Evolutionary conservation across 2,113 vertebrate genomes (phyloP).

Genomic region (Pollimyrus isidori): DNA sequence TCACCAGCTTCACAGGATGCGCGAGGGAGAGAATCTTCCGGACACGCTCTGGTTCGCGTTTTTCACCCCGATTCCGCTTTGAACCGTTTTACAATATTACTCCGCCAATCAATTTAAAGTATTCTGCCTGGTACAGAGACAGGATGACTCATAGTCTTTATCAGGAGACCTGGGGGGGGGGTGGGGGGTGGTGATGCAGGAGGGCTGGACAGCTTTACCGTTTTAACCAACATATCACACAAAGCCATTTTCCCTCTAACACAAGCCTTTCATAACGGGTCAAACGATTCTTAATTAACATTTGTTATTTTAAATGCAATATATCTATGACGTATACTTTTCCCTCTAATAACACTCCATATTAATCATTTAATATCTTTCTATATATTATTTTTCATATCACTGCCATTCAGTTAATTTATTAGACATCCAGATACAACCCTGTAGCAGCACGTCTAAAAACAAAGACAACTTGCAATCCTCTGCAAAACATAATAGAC

Average conservation of each 20-base stretch:
- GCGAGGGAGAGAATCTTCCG: background rate
- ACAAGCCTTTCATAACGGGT: background rate
- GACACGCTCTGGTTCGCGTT: background rate
- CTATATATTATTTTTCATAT: background rate
- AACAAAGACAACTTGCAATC: background rate
- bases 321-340: background rate
- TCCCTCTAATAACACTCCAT: background rate
- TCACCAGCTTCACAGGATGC: background rate
- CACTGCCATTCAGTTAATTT: background rate
- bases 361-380: background rate
- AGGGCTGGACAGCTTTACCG: background rate
- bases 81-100: constrained; percentile 19
- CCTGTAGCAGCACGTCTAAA: background rate
- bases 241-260: background rate
- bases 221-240: background rate
- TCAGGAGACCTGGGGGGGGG: background rate
- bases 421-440: background rate
- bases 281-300: background rate
- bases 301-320: background rate
- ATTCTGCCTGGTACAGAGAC: constrained; percentile 20
- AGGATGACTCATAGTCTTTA: constrained; percentile 31
- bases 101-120: constrained; percentile 22
- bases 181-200: background rate
- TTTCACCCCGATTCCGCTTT: background rate
- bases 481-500: background rate